Base-by-base conservation (phyloP, 2,797 vertebrate genomes). In the Acrossocheilus wenchowensis region DNA sequence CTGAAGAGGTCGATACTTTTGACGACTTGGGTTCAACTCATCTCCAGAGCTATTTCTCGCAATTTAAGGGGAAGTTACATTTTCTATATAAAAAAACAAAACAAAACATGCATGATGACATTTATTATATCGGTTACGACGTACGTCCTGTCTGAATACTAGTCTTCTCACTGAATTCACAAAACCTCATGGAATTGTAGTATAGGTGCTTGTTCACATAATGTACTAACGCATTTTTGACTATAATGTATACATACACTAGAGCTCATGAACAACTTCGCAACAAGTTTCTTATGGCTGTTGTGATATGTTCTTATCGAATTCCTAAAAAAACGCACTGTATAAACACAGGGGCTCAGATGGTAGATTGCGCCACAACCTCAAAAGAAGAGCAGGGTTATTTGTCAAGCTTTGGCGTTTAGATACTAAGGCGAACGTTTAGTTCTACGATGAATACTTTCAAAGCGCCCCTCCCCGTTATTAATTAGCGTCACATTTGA, bases 401-500 rank as follows among this genome's bases (percentile, higher is more conserved):
- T 78, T 83, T 83, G 87, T 85, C 87, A 80, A 86, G 66, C 45
- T 64, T 54, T 39, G 75, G 81, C 23, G 81, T 83, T 81, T 84
- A 78, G 80, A 90, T 14, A 52, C 71, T 14, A 74, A 80, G 75
- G 87, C 86, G 81, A 79, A 79, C 86, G 19, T 45, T 68, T 23
- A 45, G 43, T 48, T 87, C 74, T 78, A 88, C 87, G 43, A 69
- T 69, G 74, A 83, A 74, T 88, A n/a, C 52, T 86, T 86, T 78
- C 48, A 75, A 62, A 90, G 91, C 90, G 90, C 57, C 81, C 83
- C 78, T 91, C 74, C 8, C 81, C 9, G 86, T 84, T 87, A 90
- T 92, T 90, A 91, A 93, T 93, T 91, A 82, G 87, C 23, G 75
- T 54, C 86, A 84, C 62, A 52, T 85, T 82, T 60, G 66, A 82